Base-by-base conservation (phyloP, 2,113 vertebrate species). In the Puntigrus tetrazona region DNA sequence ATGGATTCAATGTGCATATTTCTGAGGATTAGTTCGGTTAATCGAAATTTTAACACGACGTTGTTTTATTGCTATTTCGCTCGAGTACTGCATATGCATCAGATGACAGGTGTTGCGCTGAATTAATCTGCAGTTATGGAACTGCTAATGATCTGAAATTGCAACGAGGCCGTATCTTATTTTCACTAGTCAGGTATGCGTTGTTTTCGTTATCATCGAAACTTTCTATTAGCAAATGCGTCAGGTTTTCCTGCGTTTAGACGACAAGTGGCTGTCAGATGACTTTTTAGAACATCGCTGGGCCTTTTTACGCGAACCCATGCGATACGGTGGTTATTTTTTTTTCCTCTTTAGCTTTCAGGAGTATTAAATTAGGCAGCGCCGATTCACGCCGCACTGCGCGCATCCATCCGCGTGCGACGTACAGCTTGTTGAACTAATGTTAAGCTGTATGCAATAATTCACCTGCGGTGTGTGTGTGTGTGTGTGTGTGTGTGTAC, bases 401-500 rank as follows among this genome's bases (percentile, higher is more conserved):
- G 57, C n/a, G 41, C 14, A 11, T 2, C 36, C 14, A 11, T 2
- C 36, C 41, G 67, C 34, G 11, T 70, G 34, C 20, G 34, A 25
- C 8, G 16, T 69, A 36, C 52, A 79, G 80, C 80, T 69, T 82
- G 50, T 79, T 45, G 27, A 72, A 78, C 83, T 70, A 69, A 84
- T 70, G 73, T 78, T 27, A 78, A 78, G 52, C 3, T 34, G 55
- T 57, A 63, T 50, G 57, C 47, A 78, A 69, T 79, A 50, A 72
- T 75, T 79, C 78, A 85, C 78, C 78, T 85, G 78, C 45, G 27
- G 77, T 77, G 50, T 59, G n/a, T n/a, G n/a, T n/a, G n/a, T n/a
- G n/a, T n/a, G 52, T 72, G 65, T 69, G n/a, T n/a, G n/a, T n/a
- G n/a, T n/a, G n/a, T n/a, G 52, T 72, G 65, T 69, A 72, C 67